Evolutionary conservation across 2,113 vertebrate species (phyloP).

Genomic region (Donacobius atricapilla): DNA sequence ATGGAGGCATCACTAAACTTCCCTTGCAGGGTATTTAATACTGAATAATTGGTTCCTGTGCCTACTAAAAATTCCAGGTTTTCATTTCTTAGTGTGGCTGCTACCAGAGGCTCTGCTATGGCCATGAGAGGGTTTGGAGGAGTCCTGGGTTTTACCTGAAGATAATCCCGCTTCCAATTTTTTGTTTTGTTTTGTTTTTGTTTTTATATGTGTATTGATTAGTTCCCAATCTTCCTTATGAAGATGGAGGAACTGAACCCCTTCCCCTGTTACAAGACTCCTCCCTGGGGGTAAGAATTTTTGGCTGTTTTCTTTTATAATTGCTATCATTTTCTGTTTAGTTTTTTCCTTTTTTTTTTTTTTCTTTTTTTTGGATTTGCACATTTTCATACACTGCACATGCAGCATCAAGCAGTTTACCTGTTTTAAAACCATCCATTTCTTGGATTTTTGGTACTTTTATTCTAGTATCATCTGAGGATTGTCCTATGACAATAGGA

Average conservation of each 20-base stretch:
- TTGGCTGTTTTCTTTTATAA: background rate
- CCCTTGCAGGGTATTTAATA: background rate
- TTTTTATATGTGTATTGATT: background rate
- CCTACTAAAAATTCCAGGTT: background rate
- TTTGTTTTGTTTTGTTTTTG: background rate
- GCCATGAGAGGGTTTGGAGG: background rate
- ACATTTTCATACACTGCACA: background rate
- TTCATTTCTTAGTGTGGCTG: background rate
- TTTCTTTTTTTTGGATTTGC: background rate
- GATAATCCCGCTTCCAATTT: accelerated
- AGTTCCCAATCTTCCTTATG: background rate
- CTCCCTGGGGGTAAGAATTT: background rate
- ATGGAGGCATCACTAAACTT: background rate
- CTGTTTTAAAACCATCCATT: background rate
- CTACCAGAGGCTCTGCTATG: background rate
- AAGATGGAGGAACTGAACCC: background rate
- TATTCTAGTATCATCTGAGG: background rate
- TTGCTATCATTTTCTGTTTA: background rate
- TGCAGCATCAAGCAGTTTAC: background rate
- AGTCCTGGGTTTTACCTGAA: background rate
- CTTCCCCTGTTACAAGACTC: background rate
- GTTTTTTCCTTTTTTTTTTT: background rate
- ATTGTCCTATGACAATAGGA: background rate
- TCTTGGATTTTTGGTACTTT: background rate
- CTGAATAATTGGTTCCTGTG: background rate